Percentiles rank a stretch among this genome's conserved stretches.
phyloP scores from a whole-genome alignment of 2,888 invertebrate species.

The Stomorhina lunata region DNA sequence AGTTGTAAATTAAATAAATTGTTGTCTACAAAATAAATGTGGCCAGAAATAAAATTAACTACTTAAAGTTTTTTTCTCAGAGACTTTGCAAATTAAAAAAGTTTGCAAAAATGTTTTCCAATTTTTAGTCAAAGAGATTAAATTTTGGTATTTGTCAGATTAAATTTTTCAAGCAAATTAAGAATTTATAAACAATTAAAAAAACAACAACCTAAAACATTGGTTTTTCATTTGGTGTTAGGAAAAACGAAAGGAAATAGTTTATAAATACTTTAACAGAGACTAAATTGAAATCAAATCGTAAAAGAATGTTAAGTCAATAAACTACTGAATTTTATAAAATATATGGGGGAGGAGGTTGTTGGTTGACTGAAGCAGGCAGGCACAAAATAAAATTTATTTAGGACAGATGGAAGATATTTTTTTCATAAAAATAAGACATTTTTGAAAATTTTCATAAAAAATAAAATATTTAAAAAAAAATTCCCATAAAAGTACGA shows the following conservation, averaged over 20 bases:
- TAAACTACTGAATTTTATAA: not conserved
- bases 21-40: slow-evolving; percentile 6
- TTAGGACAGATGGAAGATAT: too few species aligned
- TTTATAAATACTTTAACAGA: slow-evolving; percentile 7
- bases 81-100: not conserved
- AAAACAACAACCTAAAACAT: not conserved
- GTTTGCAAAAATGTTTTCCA: not conserved
- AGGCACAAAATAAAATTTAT: too few species aligned
- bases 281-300: not conserved
- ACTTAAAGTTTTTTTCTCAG: not conserved
- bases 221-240: not conserved
- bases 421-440: too few species aligned
- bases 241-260: slow-evolving; percentile 65
- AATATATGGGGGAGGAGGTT: not conserved
- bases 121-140: not conserved
- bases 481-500: too few species aligned
- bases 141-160: slow-evolving; percentile 25
- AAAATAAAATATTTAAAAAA: too few species aligned
- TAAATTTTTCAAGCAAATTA: slow-evolving; percentile 37
- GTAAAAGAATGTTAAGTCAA: not conserved
- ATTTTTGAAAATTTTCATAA: too few species aligned
- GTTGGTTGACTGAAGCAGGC: too few species aligned
- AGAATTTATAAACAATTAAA: slow-evolving; percentile 24
- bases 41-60: slow-evolving; percentile 3
- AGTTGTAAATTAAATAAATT: slow-evolving; percentile 33